Evolutionary conservation across 2,797 vertebrate species (phyloP), one percentile per base, ranked within the genome.

Genomic region (Falco berigora): DNA sequence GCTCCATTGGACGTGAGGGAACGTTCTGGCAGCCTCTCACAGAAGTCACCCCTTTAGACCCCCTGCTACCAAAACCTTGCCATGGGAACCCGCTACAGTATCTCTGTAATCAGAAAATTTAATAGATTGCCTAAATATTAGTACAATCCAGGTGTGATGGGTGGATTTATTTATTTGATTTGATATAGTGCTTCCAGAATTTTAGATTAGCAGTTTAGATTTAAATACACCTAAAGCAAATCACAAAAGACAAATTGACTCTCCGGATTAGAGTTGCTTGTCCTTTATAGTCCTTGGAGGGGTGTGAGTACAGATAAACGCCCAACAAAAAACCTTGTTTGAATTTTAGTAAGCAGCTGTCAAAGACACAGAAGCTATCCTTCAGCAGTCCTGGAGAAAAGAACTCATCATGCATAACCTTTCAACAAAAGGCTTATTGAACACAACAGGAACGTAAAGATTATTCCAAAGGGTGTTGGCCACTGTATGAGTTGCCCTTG

Each of bases 391-490:
- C 10, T 74, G 32, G 10, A 22, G 21, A 44, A 86, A 82, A 86
- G 64, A 71, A 6, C 14, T 59, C 61, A 47, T 87, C 72, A 27
- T 47, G 44, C 2, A 12, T 64, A 50, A 55, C 86, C 53, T 93
- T 97, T 96, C 81, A 91, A 28, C 63, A 72, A 95, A 79, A 82
- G 28, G 20, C 49, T 94, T 97, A 94, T 52, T 95, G 66, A 88
- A 85, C 30, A 77, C 73, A 95, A 34, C 49, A 84, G 86, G 55
- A 92, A 75, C 80, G 55, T 95, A 77, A 94, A 94, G 80, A 86
- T 78, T 90, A 83, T 94, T 95, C 49, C 46, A 77, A 71, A 93
- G 46, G 28, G 9, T 53, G 32, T 28, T 74, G 73, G 20, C 80
- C 84, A 42, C 74, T 73, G 62, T 61, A 30, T 50, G 91, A 94